Percentiles rank a stretch among this genome's conserved stretches.
phyloP scores from a whole-genome alignment of 2,113 vertebrate species.

The Paradoxurus hermaphroditus region DNA sequence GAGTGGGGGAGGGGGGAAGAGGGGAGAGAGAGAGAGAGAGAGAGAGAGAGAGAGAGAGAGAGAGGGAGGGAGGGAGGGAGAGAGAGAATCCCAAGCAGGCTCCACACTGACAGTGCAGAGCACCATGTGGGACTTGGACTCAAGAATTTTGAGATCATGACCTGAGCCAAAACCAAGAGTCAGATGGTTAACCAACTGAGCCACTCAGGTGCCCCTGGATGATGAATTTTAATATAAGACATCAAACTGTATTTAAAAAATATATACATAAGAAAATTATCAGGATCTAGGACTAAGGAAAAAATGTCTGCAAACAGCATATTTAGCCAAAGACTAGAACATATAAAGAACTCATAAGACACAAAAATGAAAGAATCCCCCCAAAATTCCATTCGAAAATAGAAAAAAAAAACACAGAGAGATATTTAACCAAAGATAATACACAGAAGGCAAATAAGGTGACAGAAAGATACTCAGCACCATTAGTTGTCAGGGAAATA shows the following conservation, averaged over 20 bases:
- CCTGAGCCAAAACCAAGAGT: too few relatives aligned
- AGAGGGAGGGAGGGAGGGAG: too few relatives aligned
- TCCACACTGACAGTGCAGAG: too few relatives aligned
- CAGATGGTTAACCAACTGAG: too few relatives aligned
- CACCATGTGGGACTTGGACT: too few relatives aligned
- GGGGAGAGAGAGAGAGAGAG: too few relatives aligned
- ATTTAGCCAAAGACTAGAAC: not conserved
- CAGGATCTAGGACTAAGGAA: not conserved
- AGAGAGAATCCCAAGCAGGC: too few relatives aligned
- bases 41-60: too few relatives aligned
- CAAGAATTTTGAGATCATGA: too few relatives aligned
- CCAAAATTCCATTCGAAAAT: not conserved
- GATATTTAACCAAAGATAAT: not conserved
- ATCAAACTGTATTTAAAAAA: not conserved
- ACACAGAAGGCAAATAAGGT: not conserved
- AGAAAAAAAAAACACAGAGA: not conserved
- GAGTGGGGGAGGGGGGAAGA: too few relatives aligned
- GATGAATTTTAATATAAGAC: not conserved
- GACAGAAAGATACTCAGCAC: not conserved
- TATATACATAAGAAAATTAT: not conserved
- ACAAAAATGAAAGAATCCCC: not conserved
- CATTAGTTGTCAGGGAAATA: not conserved
- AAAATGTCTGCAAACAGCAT: not conserved
- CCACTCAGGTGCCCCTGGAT: too few relatives aligned
- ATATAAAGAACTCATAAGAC: not conserved